Base-by-base conservation (phyloP, 2,797 vertebrate species). In the Tympanoctomys barrerae region DNA sequence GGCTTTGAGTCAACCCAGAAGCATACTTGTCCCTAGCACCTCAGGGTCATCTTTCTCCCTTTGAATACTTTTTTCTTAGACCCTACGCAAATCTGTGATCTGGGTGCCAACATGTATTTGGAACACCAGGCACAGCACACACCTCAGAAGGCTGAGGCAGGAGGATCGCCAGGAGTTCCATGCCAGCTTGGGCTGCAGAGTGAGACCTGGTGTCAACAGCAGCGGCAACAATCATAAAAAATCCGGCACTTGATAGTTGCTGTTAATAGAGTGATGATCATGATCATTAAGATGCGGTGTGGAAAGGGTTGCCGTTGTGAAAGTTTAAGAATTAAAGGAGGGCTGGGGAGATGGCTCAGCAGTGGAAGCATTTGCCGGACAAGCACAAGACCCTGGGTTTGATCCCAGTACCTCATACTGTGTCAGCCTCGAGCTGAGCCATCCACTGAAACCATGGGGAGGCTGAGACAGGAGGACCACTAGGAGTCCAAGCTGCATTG, bases 271-370 rank as follows among this genome's bases (percentile, higher is more conserved):
- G 11, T 78, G 13, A 3, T 21, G 6, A n/a, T 33, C 0, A 7
- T 39, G 39, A 64, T 14, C 24, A 2, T 73, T 19, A 90, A 14
- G 26, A 49, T 70, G 19, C 28, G 7, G 4, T 2, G 1, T 9
- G 39, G 26, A 31, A 87, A 75, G 13, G 39, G 14, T 64, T 42
- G 13, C 26, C 24, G 21, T 59, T 73, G 21, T 7, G 36, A 0
- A 6, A 59, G 89, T 87, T 87, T 89, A 68, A 78, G 77, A 59
- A 62, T 85, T 13, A 68, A 62, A 96, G 61, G 42, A 12, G 13
- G 52, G 52, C 52, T 54, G 52, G 52, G 12, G 52, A 54, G 52
- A 54, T 54, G 12, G 52, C 52, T 54, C 13, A 16, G 52, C 14
- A 16, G 52, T 16, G 12, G 11, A 54, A 54, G 52, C 52, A 54